A percentile compares a stretch with the other conserved stretches of the same genome.
Evolutionary conservation across 2,888 invertebrate genomes (phyloP).

Genomic region (Spodoptera exigua): DNA sequence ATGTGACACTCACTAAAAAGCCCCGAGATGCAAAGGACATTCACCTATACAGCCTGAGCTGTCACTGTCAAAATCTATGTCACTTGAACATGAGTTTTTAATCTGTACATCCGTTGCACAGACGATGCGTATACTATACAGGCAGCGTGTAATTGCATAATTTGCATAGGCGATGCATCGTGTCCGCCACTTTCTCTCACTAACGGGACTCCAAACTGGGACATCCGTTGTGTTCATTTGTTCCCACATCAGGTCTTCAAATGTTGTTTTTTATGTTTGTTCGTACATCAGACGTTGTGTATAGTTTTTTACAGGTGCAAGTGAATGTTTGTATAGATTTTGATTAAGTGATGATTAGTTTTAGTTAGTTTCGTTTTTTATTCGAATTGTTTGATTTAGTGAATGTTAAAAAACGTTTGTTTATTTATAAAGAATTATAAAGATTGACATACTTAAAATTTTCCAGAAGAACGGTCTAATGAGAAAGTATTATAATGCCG

Average conservation of each 20-base stretch:
- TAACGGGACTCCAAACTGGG: slow-evolving; percentile 85
- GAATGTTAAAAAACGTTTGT: slow-evolving; percentile 5
- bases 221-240: slow-evolving; percentile 70
- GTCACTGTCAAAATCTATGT: slow-evolving; percentile 50
- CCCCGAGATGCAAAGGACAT: slow-evolving; percentile 34
- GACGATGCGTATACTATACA: slow-evolving; percentile 53
- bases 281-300: slow-evolving; percentile 50
- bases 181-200: slow-evolving; percentile 80
- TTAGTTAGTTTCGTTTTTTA: slow-evolving; percentile 1
- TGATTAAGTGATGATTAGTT: slow-evolving; percentile 11
- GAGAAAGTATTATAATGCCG: slow-evolving; percentile 26
- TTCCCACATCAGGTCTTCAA: slow-evolving; percentile 59
- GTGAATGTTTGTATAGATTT: slow-evolving; percentile 17
- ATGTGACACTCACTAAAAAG: slow-evolving; percentile 6
- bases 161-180: slow-evolving; percentile 85
- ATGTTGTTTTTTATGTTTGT: slow-evolving; percentile 39
- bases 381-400: not conserved
- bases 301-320: slow-evolving; percentile 39
- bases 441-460: slow-evolving; percentile 29
- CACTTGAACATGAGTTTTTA: slow-evolving; percentile 42
- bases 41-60: slow-evolving; percentile 33
- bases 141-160: slow-evolving; percentile 81
- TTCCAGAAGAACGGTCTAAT: slow-evolving; percentile 43
- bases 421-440: slow-evolving; percentile 21
- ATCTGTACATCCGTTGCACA: slow-evolving; percentile 54